These are phyloP conservation scores for Daphoenositta chrysoptera DNA, from an alignment of 2,113 vertebrate genomes.

Conservation along the genomic window DNA sequence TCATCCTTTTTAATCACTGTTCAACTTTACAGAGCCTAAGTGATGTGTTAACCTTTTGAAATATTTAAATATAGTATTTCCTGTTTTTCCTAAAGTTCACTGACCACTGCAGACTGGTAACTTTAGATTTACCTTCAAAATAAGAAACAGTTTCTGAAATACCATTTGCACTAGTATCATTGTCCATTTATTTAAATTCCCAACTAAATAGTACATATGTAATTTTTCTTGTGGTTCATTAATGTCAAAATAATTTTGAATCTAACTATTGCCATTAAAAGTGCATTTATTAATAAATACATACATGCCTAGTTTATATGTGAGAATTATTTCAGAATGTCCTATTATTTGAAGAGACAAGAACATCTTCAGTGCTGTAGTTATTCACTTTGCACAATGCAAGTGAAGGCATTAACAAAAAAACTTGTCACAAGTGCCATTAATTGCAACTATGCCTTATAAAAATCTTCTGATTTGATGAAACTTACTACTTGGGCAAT, in stretches of 20 bases:
- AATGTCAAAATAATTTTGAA: neutral
- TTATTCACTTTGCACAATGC: neutral
- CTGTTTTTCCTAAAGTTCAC: neutral
- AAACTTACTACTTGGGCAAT: neutral
- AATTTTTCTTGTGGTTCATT: neutral
- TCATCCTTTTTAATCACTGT: neutral
- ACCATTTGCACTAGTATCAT: neutral
- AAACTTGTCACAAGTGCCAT: neutral
- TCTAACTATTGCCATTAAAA: neutral
- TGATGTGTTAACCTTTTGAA: neutral
- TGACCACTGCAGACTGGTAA: neutral
- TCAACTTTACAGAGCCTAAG: neutral
- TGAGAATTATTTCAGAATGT: neutral
- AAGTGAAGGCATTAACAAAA: neutral
- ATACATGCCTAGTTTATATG: neutral
- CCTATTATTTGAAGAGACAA: neutral
- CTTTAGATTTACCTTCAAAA: neutral
- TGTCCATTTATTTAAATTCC: neutral
- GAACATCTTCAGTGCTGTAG: neutral
- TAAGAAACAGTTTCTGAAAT: neutral
- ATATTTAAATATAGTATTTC: neutral
- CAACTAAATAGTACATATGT: neutral
- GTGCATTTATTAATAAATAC: neutral
- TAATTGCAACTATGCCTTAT: neutral
- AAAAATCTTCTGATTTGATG: neutral